Evolutionary conservation across 1,140 invertebrate genomes (phyloP), one percentile per base, ranked within the genome.

Genomic region (Heliconius himera): DNA sequence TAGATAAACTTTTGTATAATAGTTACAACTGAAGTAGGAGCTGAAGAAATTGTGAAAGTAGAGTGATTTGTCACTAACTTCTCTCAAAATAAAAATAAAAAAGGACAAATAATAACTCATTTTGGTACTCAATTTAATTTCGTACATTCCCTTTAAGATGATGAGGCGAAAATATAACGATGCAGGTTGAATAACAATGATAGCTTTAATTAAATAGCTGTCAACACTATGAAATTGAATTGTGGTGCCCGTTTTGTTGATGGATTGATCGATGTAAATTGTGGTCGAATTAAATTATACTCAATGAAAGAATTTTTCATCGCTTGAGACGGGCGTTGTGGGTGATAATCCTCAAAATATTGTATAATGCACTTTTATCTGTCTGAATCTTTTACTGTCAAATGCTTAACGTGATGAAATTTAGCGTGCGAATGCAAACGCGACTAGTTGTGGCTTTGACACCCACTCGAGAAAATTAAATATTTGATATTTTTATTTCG

Each of bases 101-200:
- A 29, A 66, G 13, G 60, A 29, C 3, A 66, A 66, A 1, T 5
- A 66, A 29, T 29, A 26, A 66, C 26, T 9, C 0, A 9, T 22
- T 66, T 11, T 66, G 13, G 8, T 29, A 11, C 26, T 66, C 26
- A 29, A 66, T 29, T 29, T 66, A 29, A 26, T 66, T 66, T 66
- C 22, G 11, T 66, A 29, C 8, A 26, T 26, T 11, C 54, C n/a
- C 56, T 66, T 66, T 29, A 66, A 66, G 26, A 66, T 66, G 60
- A 66, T 66, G 26, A 66, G 13, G 26, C 60, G 26, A 66, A 66
- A 29, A 66, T 66, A 66, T 66, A 29, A 29, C 60, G 26, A 66
- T 66, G 26, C 60, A 66, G 2, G 73, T 29, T 56, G 73, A 74
- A 74, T 74, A 74, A 74, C 54, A 74, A 74, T 13, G 54, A 74